A percentile compares a stretch with the other conserved stretches of the same genome.
phyloP scores from a whole-genome alignment of 2,888 invertebrate genomes.

The Tenthredo distinguenda region DNA sequence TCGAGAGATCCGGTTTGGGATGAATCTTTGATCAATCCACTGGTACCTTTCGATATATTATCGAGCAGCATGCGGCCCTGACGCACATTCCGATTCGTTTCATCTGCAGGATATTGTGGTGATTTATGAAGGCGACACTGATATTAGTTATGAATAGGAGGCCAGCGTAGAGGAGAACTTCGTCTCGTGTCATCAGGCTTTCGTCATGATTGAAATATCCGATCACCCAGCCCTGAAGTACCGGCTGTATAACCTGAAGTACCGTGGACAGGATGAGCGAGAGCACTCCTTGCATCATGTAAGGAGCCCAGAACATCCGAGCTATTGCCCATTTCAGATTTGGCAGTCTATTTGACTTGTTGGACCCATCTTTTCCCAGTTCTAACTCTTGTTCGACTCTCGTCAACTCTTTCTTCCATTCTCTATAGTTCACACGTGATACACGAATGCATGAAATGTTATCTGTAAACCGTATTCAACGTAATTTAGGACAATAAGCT shows the following conservation, averaged over 20 bases:
- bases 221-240: constrained; percentile 68
- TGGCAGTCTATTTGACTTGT: constrained; percentile 72
- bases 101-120: constrained; percentile 76
- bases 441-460: background rate
- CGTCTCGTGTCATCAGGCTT: constrained; percentile 68
- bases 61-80: constrained; percentile 84
- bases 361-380: constrained; percentile 58
- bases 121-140: constrained; percentile 73
- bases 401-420: constrained; percentile 77
- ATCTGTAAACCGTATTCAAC: background rate
- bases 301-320: constrained; percentile 75
- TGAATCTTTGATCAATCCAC: background rate
- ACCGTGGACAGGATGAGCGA: constrained; percentile 55
- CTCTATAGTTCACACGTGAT: constrained; percentile 68
- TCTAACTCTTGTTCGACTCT: constrained; percentile 62
- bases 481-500: background rate
- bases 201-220: constrained; percentile 63
- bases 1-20: background rate
- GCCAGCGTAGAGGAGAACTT: constrained; percentile 73
- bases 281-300: constrained; percentile 60
- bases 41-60: constrained; percentile 85
- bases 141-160: constrained; percentile 75
- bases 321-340: constrained; percentile 77
- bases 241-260: constrained; percentile 61
- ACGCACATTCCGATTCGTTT: constrained; percentile 82